A percentile compares a stretch with the other conserved stretches of the same genome.
These are phyloP conservation scores for Diabrotica undecimpunctata DNA, from an alignment of 1,140 invertebrate species.

Conservation along the genomic window DNA sequence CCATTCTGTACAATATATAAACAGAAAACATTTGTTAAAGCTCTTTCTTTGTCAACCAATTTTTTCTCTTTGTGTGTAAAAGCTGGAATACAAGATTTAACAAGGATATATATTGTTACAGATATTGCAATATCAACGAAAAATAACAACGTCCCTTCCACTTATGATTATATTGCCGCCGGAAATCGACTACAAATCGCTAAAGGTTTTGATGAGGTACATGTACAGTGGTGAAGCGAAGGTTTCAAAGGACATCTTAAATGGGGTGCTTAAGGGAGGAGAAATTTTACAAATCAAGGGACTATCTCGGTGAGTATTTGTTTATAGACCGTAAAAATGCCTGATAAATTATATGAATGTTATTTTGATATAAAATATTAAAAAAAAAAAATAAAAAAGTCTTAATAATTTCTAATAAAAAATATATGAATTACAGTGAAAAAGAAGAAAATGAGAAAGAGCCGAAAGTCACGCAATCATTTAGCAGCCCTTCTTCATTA, in stretches of 20 bases:
- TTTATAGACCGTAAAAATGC: too few relatives aligned
- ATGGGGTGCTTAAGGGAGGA: slow-evolving; percentile 72
- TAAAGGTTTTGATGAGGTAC: slow-evolving; percentile 79
- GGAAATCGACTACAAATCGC: slow-evolving; percentile 71
- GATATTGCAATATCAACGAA: slow-evolving; percentile 51
- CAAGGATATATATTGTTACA: too few relatives aligned
- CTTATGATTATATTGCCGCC: slow-evolving; percentile 75
- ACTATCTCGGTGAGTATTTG: slow-evolving; percentile 55
- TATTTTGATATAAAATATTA: too few relatives aligned
- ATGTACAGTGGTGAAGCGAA: slow-evolving; percentile 83
- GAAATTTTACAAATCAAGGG: slow-evolving; percentile 74
- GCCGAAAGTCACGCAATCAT: neutral
- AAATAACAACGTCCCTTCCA: slow-evolving; percentile 54
- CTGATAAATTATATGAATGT: too few relatives aligned
- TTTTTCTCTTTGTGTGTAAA: too few relatives aligned
- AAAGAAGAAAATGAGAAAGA: slow-evolving; percentile 43
- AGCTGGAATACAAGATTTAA: too few relatives aligned
- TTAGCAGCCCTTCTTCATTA: neutral
- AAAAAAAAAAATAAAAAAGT: slow-evolving; percentile 13
- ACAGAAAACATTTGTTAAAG: too few relatives aligned
- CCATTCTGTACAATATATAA: too few relatives aligned
- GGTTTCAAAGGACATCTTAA: slow-evolving; percentile 76
- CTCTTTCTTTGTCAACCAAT: too few relatives aligned
- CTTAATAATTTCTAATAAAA: too few relatives aligned
- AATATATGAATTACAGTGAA: slow-evolving; percentile 19